Evolutionary conservation across 2,113 vertebrate species (phyloP), one percentile per base, ranked within the genome.

Genomic region (Lonchura striata): DNA sequence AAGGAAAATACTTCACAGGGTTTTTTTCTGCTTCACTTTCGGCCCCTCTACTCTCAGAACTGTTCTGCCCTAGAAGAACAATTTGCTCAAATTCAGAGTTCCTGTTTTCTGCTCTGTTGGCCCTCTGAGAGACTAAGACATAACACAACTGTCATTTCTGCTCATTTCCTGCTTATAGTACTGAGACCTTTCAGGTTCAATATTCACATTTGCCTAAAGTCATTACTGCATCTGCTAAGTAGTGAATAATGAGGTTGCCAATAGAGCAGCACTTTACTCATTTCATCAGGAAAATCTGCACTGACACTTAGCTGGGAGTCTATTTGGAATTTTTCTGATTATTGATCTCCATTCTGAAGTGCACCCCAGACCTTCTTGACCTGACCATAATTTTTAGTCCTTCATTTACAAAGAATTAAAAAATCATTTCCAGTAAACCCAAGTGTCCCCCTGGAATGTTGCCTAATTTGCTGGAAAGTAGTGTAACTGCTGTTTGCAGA

Each of bases 281-380:
- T 78, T 96, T 94, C 64, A 78, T 47, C 87, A 91, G 44, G 90
- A 91, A 93, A 96, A 95, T 88, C 86, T 74, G 39, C 47, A 52
- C 72, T 74, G 88, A 93, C 63, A 57, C 57, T 96, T 93, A 92
- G 90, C 59, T 87, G 66, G 42, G 69, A 94, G 80, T 72, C 84
- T 95, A 47, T 91, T 90, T 79, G 78, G 94, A 88, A 64, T 92
- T 92, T 95, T 95, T 86, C 77, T 94, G 64, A 64, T 87, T 95
- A 96, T 95, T 94, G 95, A 97, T 97, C 91, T 93, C 53, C n/a
- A 49, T 82, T 82, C 70, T 94, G 91, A 93, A 96, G 79, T 88
- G 72, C 65, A 88, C 46, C 86, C 86, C 90, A 94, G 85, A 95
- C 82, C 82, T 92, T 77, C 88, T 86, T 92, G 72, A 94, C 75